A percentile compares a stretch with the other conserved stretches of the same genome.
Conservation (phyloP, 1,140 invertebrate species). For the Leptopilina clavipes region DNA sequence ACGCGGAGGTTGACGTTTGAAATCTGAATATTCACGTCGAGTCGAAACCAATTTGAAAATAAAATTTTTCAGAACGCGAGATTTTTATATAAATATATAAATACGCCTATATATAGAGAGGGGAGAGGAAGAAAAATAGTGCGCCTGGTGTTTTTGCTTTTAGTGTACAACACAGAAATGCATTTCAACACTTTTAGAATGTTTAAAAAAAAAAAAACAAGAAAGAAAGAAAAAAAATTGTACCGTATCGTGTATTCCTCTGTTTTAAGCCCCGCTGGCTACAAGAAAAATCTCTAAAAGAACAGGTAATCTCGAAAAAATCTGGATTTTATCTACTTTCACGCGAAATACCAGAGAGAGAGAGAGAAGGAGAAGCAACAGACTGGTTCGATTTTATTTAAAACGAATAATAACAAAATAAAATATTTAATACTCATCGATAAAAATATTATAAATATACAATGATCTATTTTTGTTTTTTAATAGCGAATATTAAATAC, state of each 20-base stretch:
- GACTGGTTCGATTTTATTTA: no score
- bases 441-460: no score
- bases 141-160: neutral
- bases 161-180: neutral
- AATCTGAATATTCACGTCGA: conserved; percentile 29
- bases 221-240: neutral
- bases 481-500: no score
- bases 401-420: no score
- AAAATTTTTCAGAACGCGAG: conserved; percentile 24
- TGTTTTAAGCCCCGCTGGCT: neutral
- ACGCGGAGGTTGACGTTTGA: conserved; percentile 13
- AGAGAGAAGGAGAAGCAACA: no score
- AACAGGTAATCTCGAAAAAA: neutral
- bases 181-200: neutral
- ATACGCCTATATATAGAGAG: no score
- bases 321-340: no score
- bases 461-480: no score
- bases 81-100: neutral
- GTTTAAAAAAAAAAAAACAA: no score
- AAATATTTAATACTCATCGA: no score
- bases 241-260: neutral
- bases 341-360: no score
- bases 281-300: conserved; percentile 11
- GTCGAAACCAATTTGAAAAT: conserved; percentile 28
- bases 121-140: neutral